Base-by-base conservation (phyloP, 2,888 invertebrate genomes). In the Trissolcus japonicus region DNA sequence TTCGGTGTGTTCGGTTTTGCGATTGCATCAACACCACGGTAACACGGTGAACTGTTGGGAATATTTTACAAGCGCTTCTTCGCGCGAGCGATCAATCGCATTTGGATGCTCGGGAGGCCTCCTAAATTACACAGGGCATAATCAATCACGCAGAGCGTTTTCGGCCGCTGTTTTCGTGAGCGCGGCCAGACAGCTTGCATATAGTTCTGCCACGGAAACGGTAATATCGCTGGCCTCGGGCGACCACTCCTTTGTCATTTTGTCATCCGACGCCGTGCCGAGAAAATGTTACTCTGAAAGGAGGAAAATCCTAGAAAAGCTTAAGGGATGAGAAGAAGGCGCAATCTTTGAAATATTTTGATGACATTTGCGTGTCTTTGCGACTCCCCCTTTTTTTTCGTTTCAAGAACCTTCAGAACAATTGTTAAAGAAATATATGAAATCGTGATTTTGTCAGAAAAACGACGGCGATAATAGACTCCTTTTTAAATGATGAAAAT, bases 161-260 rank as follows among this genome's bases (percentile, higher is more conserved):
- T 85, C 83, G 72, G 80, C 71, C 43, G 57, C 60, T 65, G 73
- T 76, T 78, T 67, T 73, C 66, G 78, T 66, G 69, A 62, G 73
- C 71, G 65, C 65, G 77, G 76, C 78, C 80, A 83, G 84, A 85
- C 85, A 83, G 84, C 82, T 83, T 84, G 86, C 87, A 87, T 25
- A 25, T 88, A 87, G 86, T 87, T 88, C 83, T 84, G 80, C 83
- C 86, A 86, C 86, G 86, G 85, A 86, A 87, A 87, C 84, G 86
- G 88, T 87, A 88, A 88, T 88, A 88, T 87, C 86, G 86, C 85
- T 82, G 82, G 83, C 87, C 85, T 76, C 82, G 81, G 84, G 87
- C 85, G 83, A 86, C 84, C 86, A 83, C 84, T 84, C 87, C 84
- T 85, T 88, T 88, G 87, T 88, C 87, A 88, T 87, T 87, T 87